Evolutionary conservation across 2,888 invertebrate species (phyloP).

Genomic region (Esperia sulphurella): DNA sequence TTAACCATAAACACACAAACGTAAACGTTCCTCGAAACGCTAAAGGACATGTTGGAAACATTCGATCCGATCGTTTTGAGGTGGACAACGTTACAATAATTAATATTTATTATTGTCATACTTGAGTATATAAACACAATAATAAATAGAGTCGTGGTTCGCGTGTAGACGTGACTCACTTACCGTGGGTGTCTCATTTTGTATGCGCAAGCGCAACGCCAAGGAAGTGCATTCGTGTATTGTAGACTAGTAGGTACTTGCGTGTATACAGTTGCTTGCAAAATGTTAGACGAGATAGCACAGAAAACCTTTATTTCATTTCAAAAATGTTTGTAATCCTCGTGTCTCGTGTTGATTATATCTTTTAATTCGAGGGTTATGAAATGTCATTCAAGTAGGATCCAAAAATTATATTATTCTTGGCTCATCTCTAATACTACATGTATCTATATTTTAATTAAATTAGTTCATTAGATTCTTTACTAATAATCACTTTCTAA

Average conservation of each 20-base stretch:
- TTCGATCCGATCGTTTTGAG: constrained; percentile 32
- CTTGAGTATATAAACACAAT: constrained; percentile 1
- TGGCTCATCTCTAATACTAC: no score
- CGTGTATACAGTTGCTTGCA: constrained; percentile 34
- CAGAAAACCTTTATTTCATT: background rate
- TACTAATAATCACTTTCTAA: no score
- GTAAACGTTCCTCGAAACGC: constrained; percentile 17
- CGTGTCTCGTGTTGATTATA: no score
- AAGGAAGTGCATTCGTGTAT: constrained; percentile 64
- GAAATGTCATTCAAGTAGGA: no score
- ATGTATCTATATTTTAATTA: no score
- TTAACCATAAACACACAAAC: constrained; percentile 20
- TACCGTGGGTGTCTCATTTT: constrained; percentile 54
- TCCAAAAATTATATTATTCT: no score
- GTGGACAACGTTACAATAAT: constrained; percentile 15
- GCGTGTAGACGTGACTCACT: constrained; percentile 47
- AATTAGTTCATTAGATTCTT: no score
- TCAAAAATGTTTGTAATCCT: no score
- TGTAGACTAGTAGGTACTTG: constrained; percentile 20
- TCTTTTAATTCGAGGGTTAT: no score
- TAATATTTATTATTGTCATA: constrained; percentile 30
- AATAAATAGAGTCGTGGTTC: constrained; percentile 1
- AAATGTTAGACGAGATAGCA: constrained; percentile 11
- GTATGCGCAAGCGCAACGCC: constrained; percentile 56
- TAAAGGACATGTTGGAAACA: constrained; percentile 40